Evolutionary conservation across 2,797 vertebrate genomes (phyloP), one percentile per base, ranked within the genome.

Genomic region (Meda fulgida): DNA sequence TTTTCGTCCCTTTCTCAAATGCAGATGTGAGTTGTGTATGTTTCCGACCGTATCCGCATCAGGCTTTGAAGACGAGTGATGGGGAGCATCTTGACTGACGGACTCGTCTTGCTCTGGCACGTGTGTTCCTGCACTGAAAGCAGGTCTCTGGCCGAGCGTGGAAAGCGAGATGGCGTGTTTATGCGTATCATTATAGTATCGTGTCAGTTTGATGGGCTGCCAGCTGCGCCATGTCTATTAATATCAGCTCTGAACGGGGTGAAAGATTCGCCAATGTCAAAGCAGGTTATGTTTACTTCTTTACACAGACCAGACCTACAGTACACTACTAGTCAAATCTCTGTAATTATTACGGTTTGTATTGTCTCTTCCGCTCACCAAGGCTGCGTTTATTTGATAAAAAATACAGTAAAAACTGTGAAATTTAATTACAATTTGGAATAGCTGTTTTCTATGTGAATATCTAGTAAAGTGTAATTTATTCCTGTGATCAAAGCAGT

Each of bases 211-310:
- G 65, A 38, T 7, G 80, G 69, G 19, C 53, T 34, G 29, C 70
- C 80, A 82, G 80, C 80, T 82, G 80, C 21, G 26, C 38, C 38
- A 31, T 38, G 40, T 51, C 81, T 83, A 83, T 65, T 73, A 82
- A 72, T 83, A 75, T 65, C 38, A 83, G 58, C 79, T 80, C 36
- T 51, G 19, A 63, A 63, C 4, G 8, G n/a, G 38, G 29, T 51
- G 29, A 65, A 38, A 73, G 80, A 46, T 82, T 72, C 26, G 60
- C 7, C 9, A 58, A 16, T 40, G 66, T n/a, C 63, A 81, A 43
- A 71, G 66, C 1, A 1, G 80, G 69, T 46, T 65, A 11, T 21
- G 76, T 19, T 78, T 78, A 21, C 76, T 13, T 78, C 76, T 36
- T 36, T 8, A 75, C 48, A 76, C 9, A 76, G 3, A 76, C 34